These are phyloP conservation scores for Asbolus verrucosus DNA, from an alignment of 1,140 invertebrate genomes.

Conservation along the genomic window DNA sequence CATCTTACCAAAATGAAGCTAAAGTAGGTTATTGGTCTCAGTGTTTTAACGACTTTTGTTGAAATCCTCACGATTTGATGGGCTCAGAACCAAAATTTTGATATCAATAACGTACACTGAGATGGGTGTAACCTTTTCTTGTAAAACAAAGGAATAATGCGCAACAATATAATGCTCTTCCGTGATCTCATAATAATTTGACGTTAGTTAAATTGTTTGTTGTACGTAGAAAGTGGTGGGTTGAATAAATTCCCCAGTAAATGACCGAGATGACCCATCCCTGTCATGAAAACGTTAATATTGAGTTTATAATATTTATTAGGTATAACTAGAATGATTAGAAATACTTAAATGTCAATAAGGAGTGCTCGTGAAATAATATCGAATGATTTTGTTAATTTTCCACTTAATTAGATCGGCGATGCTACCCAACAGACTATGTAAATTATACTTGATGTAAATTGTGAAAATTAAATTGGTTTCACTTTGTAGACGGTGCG, in stretches of 20 bases:
- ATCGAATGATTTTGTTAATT: slow-evolving; percentile 16
- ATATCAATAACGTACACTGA: not conserved
- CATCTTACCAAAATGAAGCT: slow-evolving; percentile 3
- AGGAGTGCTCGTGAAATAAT: slow-evolving; percentile 13
- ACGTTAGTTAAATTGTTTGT: too few relatives aligned
- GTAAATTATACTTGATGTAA: not conserved
- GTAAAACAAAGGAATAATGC: slow-evolving; percentile 14
- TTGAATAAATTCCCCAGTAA: slow-evolving; percentile 32
- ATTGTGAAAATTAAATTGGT: not conserved
- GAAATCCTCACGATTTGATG: slow-evolving; percentile 1
- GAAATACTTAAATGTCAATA: slow-evolving; percentile 29
- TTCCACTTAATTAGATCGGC: slow-evolving; percentile 12
- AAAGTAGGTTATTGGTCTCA: slow-evolving; percentile 14
- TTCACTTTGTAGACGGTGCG: not conserved
- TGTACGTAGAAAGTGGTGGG: slow-evolving; percentile 25
- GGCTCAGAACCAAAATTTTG: slow-evolving; percentile 13
- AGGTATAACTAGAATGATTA: slow-evolving; percentile 28
- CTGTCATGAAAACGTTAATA: slow-evolving; percentile 25
- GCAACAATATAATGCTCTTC: not conserved
- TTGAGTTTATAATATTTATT: slow-evolving; percentile 22
- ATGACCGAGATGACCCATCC: slow-evolving; percentile 25
- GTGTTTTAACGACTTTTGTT: slow-evolving; percentile 1
- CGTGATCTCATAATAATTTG: slow-evolving; percentile 6
- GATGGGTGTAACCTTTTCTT: slow-evolving; percentile 19
- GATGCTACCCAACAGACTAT: slow-evolving; percentile 20